Percentiles rank a stretch among this genome's conserved stretches.
These are phyloP conservation scores for Endotricha flammealis DNA, from an alignment of 2,888 invertebrate species.

Conservation along the genomic window DNA sequence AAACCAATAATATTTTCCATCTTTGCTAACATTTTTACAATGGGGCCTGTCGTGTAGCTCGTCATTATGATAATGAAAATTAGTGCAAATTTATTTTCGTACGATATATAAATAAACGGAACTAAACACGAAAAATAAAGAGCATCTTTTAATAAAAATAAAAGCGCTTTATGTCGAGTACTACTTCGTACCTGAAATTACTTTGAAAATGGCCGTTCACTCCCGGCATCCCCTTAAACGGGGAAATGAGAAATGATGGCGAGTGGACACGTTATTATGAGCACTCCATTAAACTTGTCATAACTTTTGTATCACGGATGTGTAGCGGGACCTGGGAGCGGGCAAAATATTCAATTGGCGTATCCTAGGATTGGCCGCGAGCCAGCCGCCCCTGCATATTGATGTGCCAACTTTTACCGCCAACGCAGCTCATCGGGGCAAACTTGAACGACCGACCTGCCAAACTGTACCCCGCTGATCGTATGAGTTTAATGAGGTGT, in stretches of 20 bases:
- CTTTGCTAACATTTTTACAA: no score
- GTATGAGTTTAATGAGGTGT: slow-evolving; percentile 49
- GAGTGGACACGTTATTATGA: slow-evolving; percentile 39
- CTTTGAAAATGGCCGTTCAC: slow-evolving; percentile 36
- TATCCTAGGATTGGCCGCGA: slow-evolving; percentile 58
- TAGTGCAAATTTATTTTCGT: no score
- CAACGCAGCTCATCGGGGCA: slow-evolving; percentile 55
- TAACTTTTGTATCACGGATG: slow-evolving; percentile 57
- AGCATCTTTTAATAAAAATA: no score
- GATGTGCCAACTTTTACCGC: slow-evolving; percentile 65
- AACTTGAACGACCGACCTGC: slow-evolving; percentile 52
- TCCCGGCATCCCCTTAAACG: slow-evolving; percentile 12
- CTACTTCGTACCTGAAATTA: slow-evolving; percentile 37
- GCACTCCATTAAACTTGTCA: slow-evolving; percentile 53
- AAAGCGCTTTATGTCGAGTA: no score
- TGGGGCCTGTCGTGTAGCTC: no score
- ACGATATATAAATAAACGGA: no score
- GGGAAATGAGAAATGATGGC: slow-evolving; percentile 12
- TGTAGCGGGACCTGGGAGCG: slow-evolving; percentile 40
- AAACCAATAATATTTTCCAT: no score
- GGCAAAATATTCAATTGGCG: slow-evolving; percentile 72
- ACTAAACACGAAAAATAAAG: no score
- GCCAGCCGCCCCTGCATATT: slow-evolving; percentile 65
- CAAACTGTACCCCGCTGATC: slow-evolving; percentile 50
- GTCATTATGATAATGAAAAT: no score